Evolutionary conservation across 2,888 invertebrate genomes (phyloP).

Genomic region (Mechanitis messenoides): DNA sequence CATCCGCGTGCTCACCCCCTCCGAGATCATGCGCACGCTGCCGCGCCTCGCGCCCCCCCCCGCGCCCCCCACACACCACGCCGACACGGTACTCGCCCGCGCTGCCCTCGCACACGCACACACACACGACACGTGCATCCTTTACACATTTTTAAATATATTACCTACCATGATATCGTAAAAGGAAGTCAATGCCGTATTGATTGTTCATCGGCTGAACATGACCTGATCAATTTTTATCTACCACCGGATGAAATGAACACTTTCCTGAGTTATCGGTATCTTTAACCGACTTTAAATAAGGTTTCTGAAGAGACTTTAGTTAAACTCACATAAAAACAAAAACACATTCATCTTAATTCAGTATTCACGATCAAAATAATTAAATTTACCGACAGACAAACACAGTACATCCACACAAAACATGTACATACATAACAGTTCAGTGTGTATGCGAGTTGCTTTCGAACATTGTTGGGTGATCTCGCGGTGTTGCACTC

Average conservation of each 20-base stretch:
- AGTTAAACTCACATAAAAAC: too few relatives aligned
- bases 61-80: constrained; percentile 39
- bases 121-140: constrained; percentile 20
- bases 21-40: constrained; percentile 93
- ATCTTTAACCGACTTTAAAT: too few relatives aligned
- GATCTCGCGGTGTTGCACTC: constrained; percentile 59
- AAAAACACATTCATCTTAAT: too few relatives aligned
- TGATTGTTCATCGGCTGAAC: too few relatives aligned
- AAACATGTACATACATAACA: constrained; percentile 5
- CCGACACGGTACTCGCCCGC: constrained; percentile 27
- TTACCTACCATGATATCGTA: neutral
- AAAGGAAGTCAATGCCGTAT: neutral
- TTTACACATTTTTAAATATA: neutral
- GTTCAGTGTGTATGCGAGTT: constrained; percentile 62
- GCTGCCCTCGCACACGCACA: constrained; percentile 25
- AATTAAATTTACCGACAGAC: too few relatives aligned
- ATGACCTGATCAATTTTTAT: too few relatives aligned
- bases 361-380: too few relatives aligned
- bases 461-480: constrained; percentile 62
- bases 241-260: too few relatives aligned
- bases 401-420: constrained; percentile 6
- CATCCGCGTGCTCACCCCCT: constrained; percentile 91
- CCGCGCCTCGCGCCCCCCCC: constrained; percentile 86
- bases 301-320: too few relatives aligned
- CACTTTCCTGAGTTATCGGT: too few relatives aligned